These are phyloP conservation scores for Apodemus speciosus DNA, from an alignment of 2,113 vertebrate genomes.

Conservation along the genomic window DNA sequence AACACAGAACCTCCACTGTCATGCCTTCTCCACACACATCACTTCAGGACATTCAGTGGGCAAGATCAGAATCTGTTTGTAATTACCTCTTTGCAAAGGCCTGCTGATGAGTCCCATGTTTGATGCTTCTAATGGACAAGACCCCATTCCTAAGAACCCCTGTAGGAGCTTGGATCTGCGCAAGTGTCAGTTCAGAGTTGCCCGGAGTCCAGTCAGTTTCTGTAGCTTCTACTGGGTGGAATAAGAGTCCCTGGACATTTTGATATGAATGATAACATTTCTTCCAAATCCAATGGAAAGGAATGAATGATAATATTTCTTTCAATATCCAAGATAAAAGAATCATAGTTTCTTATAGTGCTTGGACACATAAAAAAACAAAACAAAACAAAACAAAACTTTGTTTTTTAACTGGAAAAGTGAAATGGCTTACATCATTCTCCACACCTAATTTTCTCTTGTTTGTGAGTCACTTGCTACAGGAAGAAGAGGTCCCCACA, in stretches of 20 bases:
- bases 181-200: not conserved
- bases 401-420: not conserved
- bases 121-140: not conserved
- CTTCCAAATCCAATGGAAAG: not conserved
- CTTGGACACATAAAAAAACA: not conserved
- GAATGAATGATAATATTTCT: not conserved
- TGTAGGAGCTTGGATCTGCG: not conserved
- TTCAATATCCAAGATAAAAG: not conserved
- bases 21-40: not conserved
- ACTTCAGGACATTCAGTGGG: not conserved
- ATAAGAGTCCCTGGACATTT: not conserved
- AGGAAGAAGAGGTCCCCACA: not conserved
- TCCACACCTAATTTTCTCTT: not conserved
- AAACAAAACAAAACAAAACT: too few species aligned
- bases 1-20: not conserved
- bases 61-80: not conserved
- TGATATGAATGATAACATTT: not conserved
- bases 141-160: not conserved
- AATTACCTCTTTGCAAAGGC: not conserved
- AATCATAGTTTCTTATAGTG: not conserved
- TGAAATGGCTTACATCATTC: not conserved
- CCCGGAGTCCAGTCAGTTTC: not conserved
- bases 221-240: not conserved
- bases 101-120: not conserved
- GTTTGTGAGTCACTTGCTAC: not conserved